Conservation (phyloP, 2,888 invertebrate genomes). For the Darwinula stevensoni region DNA sequence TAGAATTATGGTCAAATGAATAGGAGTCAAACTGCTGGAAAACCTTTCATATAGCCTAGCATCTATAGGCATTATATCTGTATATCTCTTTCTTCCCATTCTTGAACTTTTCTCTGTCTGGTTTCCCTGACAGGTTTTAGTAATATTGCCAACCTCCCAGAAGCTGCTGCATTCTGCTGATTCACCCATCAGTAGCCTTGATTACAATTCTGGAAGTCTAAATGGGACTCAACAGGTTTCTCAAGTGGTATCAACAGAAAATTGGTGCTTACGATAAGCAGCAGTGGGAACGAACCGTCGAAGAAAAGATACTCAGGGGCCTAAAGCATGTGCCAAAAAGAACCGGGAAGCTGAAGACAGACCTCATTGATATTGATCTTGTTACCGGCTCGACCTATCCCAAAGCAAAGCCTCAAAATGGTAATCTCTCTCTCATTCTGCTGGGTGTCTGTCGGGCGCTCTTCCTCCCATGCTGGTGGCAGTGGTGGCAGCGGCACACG, state of each 20-base stretch:
- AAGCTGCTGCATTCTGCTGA: no score
- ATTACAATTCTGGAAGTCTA: no score
- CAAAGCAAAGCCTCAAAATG: neutral
- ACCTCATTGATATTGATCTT: slow-evolving; percentile 81
- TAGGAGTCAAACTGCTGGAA: no score
- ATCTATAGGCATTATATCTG: no score
- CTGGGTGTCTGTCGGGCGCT: neutral
- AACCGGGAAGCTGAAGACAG: slow-evolving; percentile 50
- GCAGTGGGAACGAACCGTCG: slow-evolving; percentile 85
- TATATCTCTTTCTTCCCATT: no score
- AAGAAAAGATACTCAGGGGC: slow-evolving; percentile 60
- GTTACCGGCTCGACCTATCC: slow-evolving; percentile 26
- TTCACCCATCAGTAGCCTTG: no score
- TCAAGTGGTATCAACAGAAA: slow-evolving; percentile 55
- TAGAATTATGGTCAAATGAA: no score
- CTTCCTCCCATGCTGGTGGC: neutral
- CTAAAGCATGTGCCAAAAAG: slow-evolving; percentile 48
- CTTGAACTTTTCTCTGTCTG: no score
- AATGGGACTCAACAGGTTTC: no score
- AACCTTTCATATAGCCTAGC: no score
- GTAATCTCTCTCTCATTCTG: neutral
- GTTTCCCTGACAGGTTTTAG: no score
- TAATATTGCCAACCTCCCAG: no score
- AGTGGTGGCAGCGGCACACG: neutral
- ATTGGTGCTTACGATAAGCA: slow-evolving; percentile 92